A percentile compares a stretch with the other conserved stretches of the same genome.
Evolutionary conservation across 2,888 invertebrate genomes (phyloP).

Genomic region (Cosmia trapezina): DNA sequence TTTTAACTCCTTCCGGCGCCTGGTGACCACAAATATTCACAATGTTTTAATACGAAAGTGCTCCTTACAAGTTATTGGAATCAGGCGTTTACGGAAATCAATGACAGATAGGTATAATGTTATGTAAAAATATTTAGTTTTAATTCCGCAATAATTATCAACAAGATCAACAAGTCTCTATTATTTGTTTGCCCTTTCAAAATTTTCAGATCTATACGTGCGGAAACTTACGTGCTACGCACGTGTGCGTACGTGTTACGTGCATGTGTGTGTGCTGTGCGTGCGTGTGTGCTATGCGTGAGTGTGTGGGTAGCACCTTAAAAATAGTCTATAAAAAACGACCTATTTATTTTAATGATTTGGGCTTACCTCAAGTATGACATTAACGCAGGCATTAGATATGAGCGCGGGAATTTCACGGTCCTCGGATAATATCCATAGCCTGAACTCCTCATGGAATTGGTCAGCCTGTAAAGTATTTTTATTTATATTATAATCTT

Average conservation of each 20-base stretch:
- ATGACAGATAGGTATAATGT: too few relatives aligned
- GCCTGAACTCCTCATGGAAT: conserved; percentile 82
- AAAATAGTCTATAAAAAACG: not conserved
- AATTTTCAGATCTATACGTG: not conserved
- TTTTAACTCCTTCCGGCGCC: conserved; percentile 95
- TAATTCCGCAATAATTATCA: too few relatives aligned
- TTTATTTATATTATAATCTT: not conserved
- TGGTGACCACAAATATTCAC: conserved; percentile 60
- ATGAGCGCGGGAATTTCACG: conserved; percentile 94
- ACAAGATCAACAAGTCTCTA: too few relatives aligned
- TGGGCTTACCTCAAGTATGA: conserved; percentile 83
- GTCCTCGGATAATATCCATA: conserved; percentile 97
- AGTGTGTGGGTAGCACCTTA: too few relatives aligned
- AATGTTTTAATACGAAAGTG: not conserved
- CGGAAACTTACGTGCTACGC: too few relatives aligned
- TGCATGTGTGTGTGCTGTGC: too few relatives aligned
- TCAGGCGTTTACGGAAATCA: too few relatives aligned
- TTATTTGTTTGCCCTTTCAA: not conserved
- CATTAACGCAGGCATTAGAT: conserved; percentile 94
- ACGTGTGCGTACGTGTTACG: too few relatives aligned
- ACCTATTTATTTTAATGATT: not conserved
- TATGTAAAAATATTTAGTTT: too few relatives aligned
- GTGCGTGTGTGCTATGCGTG: too few relatives aligned
- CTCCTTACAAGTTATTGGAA: too few relatives aligned
- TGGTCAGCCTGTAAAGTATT: conserved; percentile 73